Percentiles rank a stretch among this genome's conserved stretches.
Conservation (phyloP, 2,113 vertebrate species). For the Talpa occidentalis region DNA sequence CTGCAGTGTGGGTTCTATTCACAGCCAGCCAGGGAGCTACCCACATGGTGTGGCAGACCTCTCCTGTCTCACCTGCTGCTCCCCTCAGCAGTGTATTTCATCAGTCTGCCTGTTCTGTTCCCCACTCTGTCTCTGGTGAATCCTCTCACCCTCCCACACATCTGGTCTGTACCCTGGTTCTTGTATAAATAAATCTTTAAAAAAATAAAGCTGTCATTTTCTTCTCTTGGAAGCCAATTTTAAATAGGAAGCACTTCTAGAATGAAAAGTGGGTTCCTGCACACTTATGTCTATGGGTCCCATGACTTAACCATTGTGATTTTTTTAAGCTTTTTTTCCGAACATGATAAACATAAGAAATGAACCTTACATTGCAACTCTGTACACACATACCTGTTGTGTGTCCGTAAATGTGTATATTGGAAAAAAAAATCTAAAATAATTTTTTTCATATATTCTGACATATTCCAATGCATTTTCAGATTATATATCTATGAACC, state of each 20-base stretch:
- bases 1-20: too few species aligned
- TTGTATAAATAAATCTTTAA: too few species aligned
- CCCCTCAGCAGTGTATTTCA: too few species aligned
- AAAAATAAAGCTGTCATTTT: too few species aligned
- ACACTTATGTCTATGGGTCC: neutral
- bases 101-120: too few species aligned
- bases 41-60: too few species aligned
- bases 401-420: neutral
- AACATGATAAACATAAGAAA: neutral
- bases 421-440: neutral
- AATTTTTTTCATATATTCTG: neutral
- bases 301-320: neutral
- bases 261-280: neutral
- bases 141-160: too few species aligned
- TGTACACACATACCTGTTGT: neutral
- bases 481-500: neutral
- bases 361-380: neutral
- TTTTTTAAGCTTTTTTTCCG: constrained; percentile 2
- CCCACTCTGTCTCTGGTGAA: too few species aligned
- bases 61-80: too few species aligned
- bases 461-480: neutral
- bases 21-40: too few species aligned
- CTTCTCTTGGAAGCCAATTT: neutral
- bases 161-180: too few species aligned
- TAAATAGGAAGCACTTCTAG: neutral